Conservation (phyloP, 2,888 invertebrate species). For the Cerceris ruficornis region DNA sequence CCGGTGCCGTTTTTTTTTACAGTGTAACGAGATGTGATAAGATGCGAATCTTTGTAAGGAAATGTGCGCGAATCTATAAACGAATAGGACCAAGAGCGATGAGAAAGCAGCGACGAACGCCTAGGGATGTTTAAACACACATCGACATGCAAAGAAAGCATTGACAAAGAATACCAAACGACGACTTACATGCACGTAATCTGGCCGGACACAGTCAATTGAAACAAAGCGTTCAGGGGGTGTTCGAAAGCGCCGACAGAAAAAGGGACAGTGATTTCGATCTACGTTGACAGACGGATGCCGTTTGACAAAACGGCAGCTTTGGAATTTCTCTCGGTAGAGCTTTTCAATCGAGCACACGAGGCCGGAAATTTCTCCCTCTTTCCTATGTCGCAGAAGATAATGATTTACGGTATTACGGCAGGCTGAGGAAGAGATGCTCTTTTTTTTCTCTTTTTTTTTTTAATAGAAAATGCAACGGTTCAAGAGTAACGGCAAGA, state of each 20-base stretch:
- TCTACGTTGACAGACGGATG: background rate
- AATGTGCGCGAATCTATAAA: conserved; percentile 30
- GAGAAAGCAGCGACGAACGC: conserved; percentile 32
- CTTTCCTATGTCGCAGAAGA: conserved; percentile 28
- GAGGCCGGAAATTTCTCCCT: conserved; percentile 4
- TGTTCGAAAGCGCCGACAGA: conserved; percentile 19
- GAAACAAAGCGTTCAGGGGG: conserved; percentile 25
- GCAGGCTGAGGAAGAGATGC: conserved; percentile 38
- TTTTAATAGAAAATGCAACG: conserved; percentile 29
- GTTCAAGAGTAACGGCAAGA: conserved; percentile 17
- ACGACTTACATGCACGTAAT: conserved; percentile 27
- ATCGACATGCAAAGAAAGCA: conserved; percentile 55
- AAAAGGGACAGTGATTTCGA: background rate
- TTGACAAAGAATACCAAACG: conserved; percentile 18
- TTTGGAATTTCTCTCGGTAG: background rate
- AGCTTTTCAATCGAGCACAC: conserved; percentile 6
- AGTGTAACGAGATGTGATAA: conserved; percentile 42
- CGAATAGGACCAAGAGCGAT: conserved; percentile 30
- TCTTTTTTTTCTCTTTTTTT: too few relatives aligned
- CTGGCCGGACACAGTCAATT: conserved; percentile 5
- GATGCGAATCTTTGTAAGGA: conserved; percentile 38
- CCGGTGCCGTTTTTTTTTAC: conserved; percentile 32
- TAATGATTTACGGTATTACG: conserved; percentile 10
- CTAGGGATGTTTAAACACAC: conserved; percentile 6
- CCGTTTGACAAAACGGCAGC: conserved; percentile 4